Conservation (phyloP, 2,888 invertebrate genomes). For the Agrochola macilenta region DNA sequence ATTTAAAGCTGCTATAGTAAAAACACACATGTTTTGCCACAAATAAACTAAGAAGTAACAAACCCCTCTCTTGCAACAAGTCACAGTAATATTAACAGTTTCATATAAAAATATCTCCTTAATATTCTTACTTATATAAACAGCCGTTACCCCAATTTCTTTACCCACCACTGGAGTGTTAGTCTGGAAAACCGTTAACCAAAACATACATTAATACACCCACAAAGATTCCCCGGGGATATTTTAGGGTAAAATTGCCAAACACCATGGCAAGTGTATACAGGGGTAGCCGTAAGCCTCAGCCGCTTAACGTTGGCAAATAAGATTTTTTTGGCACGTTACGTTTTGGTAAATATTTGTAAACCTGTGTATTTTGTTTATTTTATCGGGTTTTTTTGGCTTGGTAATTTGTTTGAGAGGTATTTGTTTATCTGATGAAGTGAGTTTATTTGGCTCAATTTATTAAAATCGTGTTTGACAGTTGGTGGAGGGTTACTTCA, state of each 20-base stretch:
- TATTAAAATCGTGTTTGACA: background rate
- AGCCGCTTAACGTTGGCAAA: constrained; percentile 57
- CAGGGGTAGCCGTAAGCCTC: constrained; percentile 39
- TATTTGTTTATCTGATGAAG: constrained; percentile 11
- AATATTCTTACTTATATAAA: constrained; percentile 33
- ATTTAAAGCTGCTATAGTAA: constrained; percentile 4
- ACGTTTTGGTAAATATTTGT: constrained; percentile 49
- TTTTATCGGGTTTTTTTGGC: constrained; percentile 27
- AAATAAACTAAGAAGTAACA: background rate
- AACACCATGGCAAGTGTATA: constrained; percentile 65
- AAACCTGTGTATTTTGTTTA: constrained; percentile 47
- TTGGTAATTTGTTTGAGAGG: constrained; percentile 19
- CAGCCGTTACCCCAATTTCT: constrained; percentile 28
- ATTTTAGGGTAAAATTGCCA: constrained; percentile 64
- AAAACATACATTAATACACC: constrained; percentile 66
- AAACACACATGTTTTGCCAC: background rate
- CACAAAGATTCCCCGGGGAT: constrained; percentile 59
- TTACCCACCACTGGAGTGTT: constrained; percentile 40
- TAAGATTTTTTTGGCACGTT: constrained; percentile 54
- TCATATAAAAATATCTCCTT: constrained; percentile 10
- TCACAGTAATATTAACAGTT: background rate
- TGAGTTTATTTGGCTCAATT: constrained; percentile 4
- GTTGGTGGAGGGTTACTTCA: background rate
- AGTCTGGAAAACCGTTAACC: constrained; percentile 61
- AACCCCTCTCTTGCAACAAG: background rate